Evolutionary conservation across 2,888 invertebrate genomes (phyloP), one percentile per base, ranked within the genome.

Genomic region (Rotaria socialis): DNA sequence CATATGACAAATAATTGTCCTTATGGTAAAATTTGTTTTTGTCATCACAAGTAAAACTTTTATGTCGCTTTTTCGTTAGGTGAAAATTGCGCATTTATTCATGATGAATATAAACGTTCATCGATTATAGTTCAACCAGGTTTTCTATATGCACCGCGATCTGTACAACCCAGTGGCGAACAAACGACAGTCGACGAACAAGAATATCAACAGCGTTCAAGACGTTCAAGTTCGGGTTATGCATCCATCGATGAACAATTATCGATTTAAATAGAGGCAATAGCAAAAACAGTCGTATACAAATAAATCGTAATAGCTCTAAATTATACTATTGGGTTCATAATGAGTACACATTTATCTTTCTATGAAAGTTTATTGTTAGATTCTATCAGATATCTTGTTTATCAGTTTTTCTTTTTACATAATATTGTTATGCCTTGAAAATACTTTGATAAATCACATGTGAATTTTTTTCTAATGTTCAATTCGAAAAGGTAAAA

Each of bases 31-130:
- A 52, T 47, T 47, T 47, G 0, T 47, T 47, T 47, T 47, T 47
- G 4, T 47, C 11, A 47, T 47, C 2, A 47, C 7, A 11, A 11
- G 11, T 47, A 47, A 47, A 10, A 47, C 47, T 47, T 47, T 47
- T n/a, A 1, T 7, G 11, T 11, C 19, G 19, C 7, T 7, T n/a
- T 52, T 52, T 27, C 10, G 10, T n/a, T 11, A n/a, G 60, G 60
- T 60, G 43, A 80, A 47, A 80, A 80, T 80, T 80, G 75, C 47
- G 75, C 75, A 47, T 80, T 80, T 80, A 80, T 80, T 80, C 75
- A 80, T 47, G 47, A 80, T 47, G 75, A 80, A 47, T 80, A 80
- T 80, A 22, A 22, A 43, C 41, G 47, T 47, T 47, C 47, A 47
- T 47, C 47, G 24, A 80, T 80, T 47, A 80, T 80, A 47, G 10